Conservation (phyloP, 2,797 vertebrate species). For the Megalops cyprinoides region DNA sequence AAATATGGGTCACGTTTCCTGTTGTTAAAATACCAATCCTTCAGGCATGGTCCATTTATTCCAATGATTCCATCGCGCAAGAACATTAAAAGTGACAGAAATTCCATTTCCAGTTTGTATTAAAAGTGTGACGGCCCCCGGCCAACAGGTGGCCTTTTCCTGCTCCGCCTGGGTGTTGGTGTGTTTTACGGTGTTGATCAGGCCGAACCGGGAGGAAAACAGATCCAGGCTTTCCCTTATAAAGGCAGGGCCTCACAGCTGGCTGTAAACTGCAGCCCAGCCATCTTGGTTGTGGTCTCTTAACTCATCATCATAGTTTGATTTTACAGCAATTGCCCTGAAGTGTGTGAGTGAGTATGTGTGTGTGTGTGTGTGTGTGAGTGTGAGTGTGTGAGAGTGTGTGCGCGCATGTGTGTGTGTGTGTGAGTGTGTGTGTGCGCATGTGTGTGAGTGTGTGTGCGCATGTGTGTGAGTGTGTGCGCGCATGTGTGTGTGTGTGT, state of each 20-base stretch:
- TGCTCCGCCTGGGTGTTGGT: neutral
- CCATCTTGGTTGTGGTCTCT: too few relatives aligned
- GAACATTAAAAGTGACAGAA: neutral
- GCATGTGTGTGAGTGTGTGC: too few relatives aligned
- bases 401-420: too few relatives aligned
- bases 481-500: too few relatives aligned
- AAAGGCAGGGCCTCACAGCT: neutral
- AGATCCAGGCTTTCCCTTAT: neutral
- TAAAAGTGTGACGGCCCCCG: neutral
- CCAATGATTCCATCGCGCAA: neutral
- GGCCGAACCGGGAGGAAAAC: neutral
- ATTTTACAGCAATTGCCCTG: too few relatives aligned
- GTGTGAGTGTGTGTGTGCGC: too few relatives aligned
- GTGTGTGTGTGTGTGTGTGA: too few relatives aligned
- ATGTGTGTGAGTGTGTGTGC: too few relatives aligned
- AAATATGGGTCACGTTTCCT: too few relatives aligned
- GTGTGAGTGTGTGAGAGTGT: too few relatives aligned
- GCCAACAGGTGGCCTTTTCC: neutral
- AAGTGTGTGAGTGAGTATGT: too few relatives aligned
- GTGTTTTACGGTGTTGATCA: neutral
- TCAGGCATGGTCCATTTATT: neutral
- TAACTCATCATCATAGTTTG: too few relatives aligned
- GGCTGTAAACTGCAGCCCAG: neutral
- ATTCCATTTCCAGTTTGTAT: neutral
- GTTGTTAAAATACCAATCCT: neutral